Evolutionary conservation across 2,113 vertebrate genomes (phyloP), one percentile per base, ranked within the genome.

Genomic region (Pionites leucogaster): DNA sequence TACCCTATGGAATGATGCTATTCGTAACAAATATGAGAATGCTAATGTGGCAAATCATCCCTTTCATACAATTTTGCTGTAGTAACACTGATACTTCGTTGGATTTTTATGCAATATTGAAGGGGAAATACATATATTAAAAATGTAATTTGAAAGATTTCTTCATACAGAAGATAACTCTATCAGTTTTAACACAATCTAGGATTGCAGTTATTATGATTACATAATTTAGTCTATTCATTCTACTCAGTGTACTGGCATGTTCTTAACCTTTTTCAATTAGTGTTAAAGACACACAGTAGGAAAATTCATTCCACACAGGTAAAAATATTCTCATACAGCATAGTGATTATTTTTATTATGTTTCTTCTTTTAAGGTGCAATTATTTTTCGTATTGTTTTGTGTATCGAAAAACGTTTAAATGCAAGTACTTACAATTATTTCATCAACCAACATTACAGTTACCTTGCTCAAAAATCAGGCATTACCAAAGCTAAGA

Each of bases 261-360:
- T 86, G 91, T 95, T 80, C 76, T 80, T 85, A 95, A 88, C 4
- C 13, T 90, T 91, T 90, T 83, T 46, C 29, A 69, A 53, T 67
- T 75, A 83, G 10, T 60, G 29, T 70, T 63, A 72, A 93, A 81
- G 33, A 79, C 16, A 67, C 12, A 63, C 46, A 59, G n/a, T 39
- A 67, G 37, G 47, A 89, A 93, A 82, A 92, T 75, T 83, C 17
- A 63, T 88, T 80, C 16, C 39, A 64, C 6, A n/a, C 2, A 74
- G 13, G 11, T 53, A n/a, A 86, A 68, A 94, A 71, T 75, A 53
- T 15, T 17, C 7, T 76, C 6, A 19, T 77, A 47, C 16, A 70
- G 2, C 3, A 39, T 24, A 79, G 37, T 63, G 15, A 74, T 83
- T 80, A 72, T 70, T 95, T 92, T 83, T 76, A 33, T 94, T 82